Base-by-base conservation (phyloP, 2,888 invertebrate genomes). In the Agrotis segetum region DNA sequence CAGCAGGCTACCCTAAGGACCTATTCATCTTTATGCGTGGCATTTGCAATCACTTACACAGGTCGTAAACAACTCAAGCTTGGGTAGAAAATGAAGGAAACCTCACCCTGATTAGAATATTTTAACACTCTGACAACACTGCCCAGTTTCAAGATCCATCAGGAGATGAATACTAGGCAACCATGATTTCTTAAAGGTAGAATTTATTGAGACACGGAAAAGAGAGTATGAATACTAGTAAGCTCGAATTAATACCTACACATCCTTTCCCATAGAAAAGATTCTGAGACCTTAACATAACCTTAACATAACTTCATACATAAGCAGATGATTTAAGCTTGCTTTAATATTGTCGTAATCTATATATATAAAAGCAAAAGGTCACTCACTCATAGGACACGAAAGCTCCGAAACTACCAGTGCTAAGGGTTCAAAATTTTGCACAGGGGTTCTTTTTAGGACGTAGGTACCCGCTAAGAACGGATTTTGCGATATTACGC, bases 11-110 rank as follows among this genome's bases (percentile, higher is more conserved):
- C 76, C 61, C 69, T 46, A 55, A 61, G 61, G 69, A 62, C 29
- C 69, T 66, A 78, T 76, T 59, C 56, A 65, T 78, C 81, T 55
- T 69, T 64, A 61, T 66, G 50, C 49, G 50, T 49, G 52, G 61
- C 69, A 55, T 77, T 81, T 75, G 69, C 81, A 76, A 77, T 75
- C 81, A 69, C 76, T 65, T 58, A 61, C 61, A 11, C 24, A 50
- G 56, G 13, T 50, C 64, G 62, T 77, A 77, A 76, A 78, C 65
- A 78, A 74, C 53, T 44, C 47, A 46, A 61, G 61, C 49, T 56
- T 56, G 19, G n/a, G 13, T 44, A 60, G 34, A 77, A 56, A 46
- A 55, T 77, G 70, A 70, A 61, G 46, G 24, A 21, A 59, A 40
- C 19, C n/a, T 66, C 40, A 17, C 16, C 34, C 50, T 47, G 71